These are phyloP conservation scores for Himantopus leucocephalus DNA, from an alignment of 2,113 vertebrate genomes.

Conservation along the genomic window DNA sequence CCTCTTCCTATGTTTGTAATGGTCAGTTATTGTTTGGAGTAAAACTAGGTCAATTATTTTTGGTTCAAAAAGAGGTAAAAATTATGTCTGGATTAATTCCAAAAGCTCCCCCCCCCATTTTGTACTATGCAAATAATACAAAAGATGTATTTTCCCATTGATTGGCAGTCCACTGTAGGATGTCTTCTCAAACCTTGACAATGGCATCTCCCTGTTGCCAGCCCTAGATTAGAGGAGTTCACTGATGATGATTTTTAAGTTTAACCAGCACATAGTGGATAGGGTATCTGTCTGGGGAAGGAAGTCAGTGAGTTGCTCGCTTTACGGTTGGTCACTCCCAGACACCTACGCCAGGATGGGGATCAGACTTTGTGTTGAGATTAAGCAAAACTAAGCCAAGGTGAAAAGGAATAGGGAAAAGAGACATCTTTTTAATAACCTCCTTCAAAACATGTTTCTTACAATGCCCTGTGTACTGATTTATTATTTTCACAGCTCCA, in stretches of 20 bases:
- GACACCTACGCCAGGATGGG: accelerated
- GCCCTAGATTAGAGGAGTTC: neutral
- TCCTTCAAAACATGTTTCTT: neutral
- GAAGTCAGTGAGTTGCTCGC: accelerated
- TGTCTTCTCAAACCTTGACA: neutral
- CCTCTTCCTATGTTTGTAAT: neutral
- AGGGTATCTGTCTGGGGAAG: neutral
- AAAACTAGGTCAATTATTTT: conserved; percentile 46
- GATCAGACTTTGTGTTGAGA: neutral
- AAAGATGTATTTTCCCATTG: neutral
- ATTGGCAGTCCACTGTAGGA: neutral
- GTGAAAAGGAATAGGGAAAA: neutral
- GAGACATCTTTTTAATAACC: neutral
- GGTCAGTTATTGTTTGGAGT: conserved; percentile 11
- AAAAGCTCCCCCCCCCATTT: neutral
- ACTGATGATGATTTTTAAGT: neutral
- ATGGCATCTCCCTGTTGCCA: neutral
- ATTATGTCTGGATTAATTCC: conserved; percentile 19
- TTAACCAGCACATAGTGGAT: neutral
- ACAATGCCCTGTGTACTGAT: neutral
- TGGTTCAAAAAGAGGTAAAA: conserved; percentile 20
- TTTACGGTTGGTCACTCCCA: neutral
- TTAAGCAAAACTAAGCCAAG: neutral
- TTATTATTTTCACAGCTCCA: neutral
- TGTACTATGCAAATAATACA: neutral